phyloP scores from a whole-genome alignment of 2,113 vertebrate genomes.

The Pachyramphus minor region DNA sequence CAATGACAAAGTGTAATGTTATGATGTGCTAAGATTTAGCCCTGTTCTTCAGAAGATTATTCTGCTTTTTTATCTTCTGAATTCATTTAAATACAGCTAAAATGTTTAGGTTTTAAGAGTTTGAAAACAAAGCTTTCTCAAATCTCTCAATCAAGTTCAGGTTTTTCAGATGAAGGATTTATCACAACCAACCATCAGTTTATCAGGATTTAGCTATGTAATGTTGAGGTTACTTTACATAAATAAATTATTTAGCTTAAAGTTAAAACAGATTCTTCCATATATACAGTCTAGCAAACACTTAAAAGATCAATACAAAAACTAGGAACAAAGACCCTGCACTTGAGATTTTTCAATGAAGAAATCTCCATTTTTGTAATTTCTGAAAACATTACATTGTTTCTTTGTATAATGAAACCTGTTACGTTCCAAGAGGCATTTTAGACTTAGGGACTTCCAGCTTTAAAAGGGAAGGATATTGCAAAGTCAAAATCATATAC shows the following conservation, averaged over 20 bases:
- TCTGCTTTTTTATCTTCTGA: neutral
- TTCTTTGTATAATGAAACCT: neutral
- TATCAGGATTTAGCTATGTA: neutral
- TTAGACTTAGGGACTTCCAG: accelerated
- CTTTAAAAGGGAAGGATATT: neutral
- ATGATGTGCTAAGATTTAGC: neutral
- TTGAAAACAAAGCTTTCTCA: neutral
- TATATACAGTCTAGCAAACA: neutral
- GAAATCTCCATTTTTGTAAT: neutral
- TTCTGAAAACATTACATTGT: neutral
- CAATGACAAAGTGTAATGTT: neutral
- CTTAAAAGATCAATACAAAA: neutral
- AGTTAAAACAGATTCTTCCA: neutral
- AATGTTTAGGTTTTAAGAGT: neutral
- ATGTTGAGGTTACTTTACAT: neutral
- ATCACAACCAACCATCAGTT: neutral
- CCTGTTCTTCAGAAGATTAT: neutral
- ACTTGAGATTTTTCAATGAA: neutral
- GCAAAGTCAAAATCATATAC: neutral
- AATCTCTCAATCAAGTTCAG: neutral
- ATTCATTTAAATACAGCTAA: neutral
- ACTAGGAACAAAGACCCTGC: neutral
- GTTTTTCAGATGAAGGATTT: neutral
- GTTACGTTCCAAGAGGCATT: neutral
- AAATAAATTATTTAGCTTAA: neutral